Evolutionary conservation across 2,888 invertebrate genomes (phyloP), one percentile per base, ranked within the genome.

Genomic region (Operophtera brumata): DNA sequence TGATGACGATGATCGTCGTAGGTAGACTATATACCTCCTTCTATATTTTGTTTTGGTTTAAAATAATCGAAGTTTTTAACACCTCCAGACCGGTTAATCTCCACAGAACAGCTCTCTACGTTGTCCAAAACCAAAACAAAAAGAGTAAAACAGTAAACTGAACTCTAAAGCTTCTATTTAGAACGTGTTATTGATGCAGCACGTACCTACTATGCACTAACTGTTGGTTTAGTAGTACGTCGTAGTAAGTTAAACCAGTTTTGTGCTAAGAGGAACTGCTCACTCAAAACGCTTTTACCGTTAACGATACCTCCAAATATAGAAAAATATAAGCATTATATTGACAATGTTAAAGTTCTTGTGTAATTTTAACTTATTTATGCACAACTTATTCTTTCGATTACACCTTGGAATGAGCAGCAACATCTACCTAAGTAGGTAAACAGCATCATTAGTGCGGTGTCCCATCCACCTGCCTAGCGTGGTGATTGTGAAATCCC

Each of bases 211-310:
- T 50, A 44, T 10, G 25, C 25, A 49, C 55, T 55, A n/a, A 54
- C 54, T 75, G 71, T 78, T 76, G 71, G 73, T 74, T 73, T 71
- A 72, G 77, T 88, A 88, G 88, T 88, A 87, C 78, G 71, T 69
- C 80, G 84, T 88, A 88, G 89, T 88, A 88, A 86, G 73, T 69
- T 65, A 78, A 87, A 88, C 88, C 66, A 74, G 88, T 87, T 87
- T 78, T 62, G 67, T 75, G 73, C 67, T 80, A 79, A 80, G 75
- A 79, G 79, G 80, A 79, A 82, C 75, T 78, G 78, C 75, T 77
- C 78, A 83, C 79, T 82, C 72, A 79, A 81, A 81, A 80, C 71
- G 70, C 65, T 65, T 80, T 75, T 80, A 85, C 86, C 79, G 88
- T 86, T 88, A 84, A 69, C 72, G 61, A 66, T 53, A 64, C 57